These are phyloP conservation scores for Lagria hirta DNA, from an alignment of 2,888 invertebrate species.

Conservation along the genomic window DNA sequence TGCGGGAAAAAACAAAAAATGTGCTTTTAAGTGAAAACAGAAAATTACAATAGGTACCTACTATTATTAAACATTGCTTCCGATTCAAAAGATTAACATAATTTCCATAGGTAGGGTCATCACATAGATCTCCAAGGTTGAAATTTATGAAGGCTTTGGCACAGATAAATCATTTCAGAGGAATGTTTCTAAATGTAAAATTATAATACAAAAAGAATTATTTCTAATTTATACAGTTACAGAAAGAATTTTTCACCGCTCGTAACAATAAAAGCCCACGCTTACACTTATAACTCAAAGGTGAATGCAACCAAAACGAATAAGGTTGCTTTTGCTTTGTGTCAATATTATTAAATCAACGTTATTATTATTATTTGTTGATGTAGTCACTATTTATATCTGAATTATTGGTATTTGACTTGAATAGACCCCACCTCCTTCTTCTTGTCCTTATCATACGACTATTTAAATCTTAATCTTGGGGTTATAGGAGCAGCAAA, in stretches of 20 bases:
- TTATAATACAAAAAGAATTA: conserved; percentile 15
- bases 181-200: too few species aligned
- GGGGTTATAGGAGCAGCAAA: background rate
- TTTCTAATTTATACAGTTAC: conserved; percentile 14
- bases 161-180: too few species aligned
- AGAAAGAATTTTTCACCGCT: conserved; percentile 10
- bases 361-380: conserved; percentile 7
- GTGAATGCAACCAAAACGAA: conserved; percentile 22
- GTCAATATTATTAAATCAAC: conserved; percentile 8
- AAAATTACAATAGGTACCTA: too few species aligned
- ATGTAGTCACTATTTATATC: too few species aligned
- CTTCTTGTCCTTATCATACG: conserved; percentile 1
- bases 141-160: too few species aligned
- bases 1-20: too few species aligned
- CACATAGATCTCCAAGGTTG: too few species aligned
- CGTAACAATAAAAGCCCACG: conserved; percentile 19
- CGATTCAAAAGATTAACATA: too few species aligned
- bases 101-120: too few species aligned
- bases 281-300: conserved; percentile 24
- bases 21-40: too few species aligned
- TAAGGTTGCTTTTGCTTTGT: conserved; percentile 11
- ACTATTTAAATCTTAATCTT: background rate
- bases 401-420: conserved; percentile 6
- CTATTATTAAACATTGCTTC: too few species aligned
- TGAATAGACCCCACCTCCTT: conserved; percentile 3